Percentiles rank a stretch among this genome's conserved stretches.
Conservation (phyloP, 2,113 vertebrate species). For the Thoracochromis brauschi region DNA sequence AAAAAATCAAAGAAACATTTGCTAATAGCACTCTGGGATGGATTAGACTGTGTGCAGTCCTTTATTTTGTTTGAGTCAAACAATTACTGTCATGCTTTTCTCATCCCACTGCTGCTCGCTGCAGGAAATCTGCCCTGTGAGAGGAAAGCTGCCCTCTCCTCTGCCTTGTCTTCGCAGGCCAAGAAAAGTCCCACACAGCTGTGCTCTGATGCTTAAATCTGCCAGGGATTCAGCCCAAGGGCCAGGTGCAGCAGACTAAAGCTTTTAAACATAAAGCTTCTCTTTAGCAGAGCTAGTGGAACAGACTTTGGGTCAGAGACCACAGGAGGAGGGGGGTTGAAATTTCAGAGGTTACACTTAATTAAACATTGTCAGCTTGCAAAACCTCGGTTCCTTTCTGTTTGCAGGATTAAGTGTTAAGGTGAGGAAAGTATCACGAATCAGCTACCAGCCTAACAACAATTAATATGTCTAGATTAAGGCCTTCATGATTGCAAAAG, state of each 20-base stretch:
- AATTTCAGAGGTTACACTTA: conserved; percentile 13
- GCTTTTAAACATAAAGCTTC: conserved; percentile 36
- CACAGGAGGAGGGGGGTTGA: background rate
- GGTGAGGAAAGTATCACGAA: background rate
- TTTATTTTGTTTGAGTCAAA: background rate
- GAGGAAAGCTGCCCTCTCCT: conserved; percentile 4
- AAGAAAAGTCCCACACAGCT: conserved; percentile 46
- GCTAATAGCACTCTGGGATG: conserved; percentile 4
- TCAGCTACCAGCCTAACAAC: background rate
- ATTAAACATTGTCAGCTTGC: conserved; percentile 28
- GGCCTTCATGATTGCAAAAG: background rate
- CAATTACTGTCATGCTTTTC: conserved; percentile 9
- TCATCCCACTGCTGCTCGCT: background rate
- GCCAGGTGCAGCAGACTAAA: conserved; percentile 30
- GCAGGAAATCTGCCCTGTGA: background rate
- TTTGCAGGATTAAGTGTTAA: background rate
- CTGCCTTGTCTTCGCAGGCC: conserved; percentile 10
- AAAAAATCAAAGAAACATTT: background rate
- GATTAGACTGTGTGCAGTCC: background rate
- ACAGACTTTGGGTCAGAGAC: conserved; percentile 27
- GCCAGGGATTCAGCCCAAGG: conserved; percentile 15
- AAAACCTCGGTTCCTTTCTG: background rate
- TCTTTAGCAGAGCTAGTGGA: conserved; percentile 7
- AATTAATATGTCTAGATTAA: background rate
- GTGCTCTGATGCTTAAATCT: conserved; percentile 25